Base-by-base conservation (phyloP, 2,797 vertebrate species). In the Luscinia megarhynchos region DNA sequence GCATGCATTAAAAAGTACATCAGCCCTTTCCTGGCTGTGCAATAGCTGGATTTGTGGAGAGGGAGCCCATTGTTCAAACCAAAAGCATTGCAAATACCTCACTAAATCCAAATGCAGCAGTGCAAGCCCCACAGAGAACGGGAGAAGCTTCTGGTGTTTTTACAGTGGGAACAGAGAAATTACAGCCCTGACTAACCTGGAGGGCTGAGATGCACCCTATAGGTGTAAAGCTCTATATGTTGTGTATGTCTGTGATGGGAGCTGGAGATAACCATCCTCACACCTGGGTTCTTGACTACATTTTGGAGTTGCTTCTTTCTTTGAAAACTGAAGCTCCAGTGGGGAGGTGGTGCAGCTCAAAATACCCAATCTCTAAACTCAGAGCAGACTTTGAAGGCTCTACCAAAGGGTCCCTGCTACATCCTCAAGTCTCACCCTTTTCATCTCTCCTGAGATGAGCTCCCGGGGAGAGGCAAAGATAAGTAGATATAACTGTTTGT, bases 41-140 rank as follows among this genome's bases (percentile, higher is more conserved):
- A 94, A 84, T 82, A 58, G 89, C 80, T 94, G 95, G 95, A 96
- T 96, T 96, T 96, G 88, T 93, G 80, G 87, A 88, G 77, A 93
- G 70, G 34, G 70, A 84, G 46, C 24, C 85, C 90, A 94, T 96
- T 95, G 96, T 96, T 94, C 85, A 95, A 94, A 95, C 20, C 89
- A 55, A 97, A 96, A 96, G 77, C 95, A 51, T 64, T 93, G 85
- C 94, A 91, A 95, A 96, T 97, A 94, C 85, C 95, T 1, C 90
- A 66, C 77, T 95, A 95, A 96, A 94, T 84, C 93, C 20, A 0
- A 92, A 91, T 22, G 87, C 74, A 82, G 87, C 79, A 81, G 38
- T 19, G 15, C 43, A 34, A 89, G 76, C 21, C 17, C 84, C 34
- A 70, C 74, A 88, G 75, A 95, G 91, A 46, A 78, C 46, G 0